phyloP scores from a whole-genome alignment of 2,797 vertebrate species.

The Fundulus diaphanus region DNA sequence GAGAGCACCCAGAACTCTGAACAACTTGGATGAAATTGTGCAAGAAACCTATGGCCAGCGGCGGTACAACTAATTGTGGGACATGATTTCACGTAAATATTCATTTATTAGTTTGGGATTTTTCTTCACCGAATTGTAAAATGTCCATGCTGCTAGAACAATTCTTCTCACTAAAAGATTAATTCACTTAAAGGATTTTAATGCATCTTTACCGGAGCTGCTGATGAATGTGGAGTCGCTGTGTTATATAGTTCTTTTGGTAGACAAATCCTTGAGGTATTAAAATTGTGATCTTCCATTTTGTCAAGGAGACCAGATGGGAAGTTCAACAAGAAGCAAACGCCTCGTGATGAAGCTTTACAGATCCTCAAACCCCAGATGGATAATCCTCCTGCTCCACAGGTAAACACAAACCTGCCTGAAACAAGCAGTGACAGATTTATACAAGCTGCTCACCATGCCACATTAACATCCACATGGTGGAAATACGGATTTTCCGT shows the following conservation, averaged over 20 bases:
- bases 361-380: slow-evolving; percentile 92
- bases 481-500: slow-evolving; percentile 12
- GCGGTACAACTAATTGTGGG: background rate
- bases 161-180: background rate
- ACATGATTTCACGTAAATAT: background rate
- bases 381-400: slow-evolving; percentile 78
- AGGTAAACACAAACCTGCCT: slow-evolving; percentile 60
- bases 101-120: too few species aligned
- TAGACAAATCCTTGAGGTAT: background rate
- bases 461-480: background rate
- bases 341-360: slow-evolving; percentile 93
- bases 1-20: background rate
- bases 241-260: background rate
- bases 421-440: background rate
- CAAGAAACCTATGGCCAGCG: background rate
- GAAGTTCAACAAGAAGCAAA: slow-evolving; percentile 88
- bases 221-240: background rate
- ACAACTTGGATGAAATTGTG: background rate
- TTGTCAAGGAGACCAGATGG: slow-evolving; percentile 81
- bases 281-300: slow-evolving; percentile 3
- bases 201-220: background rate
- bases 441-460: background rate
- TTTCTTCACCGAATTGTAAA: background rate
- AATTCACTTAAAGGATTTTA: background rate
- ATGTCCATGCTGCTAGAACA: background rate